Base-by-base conservation (phyloP, 2,888 invertebrate genomes). In the Erebia epiphron region DNA sequence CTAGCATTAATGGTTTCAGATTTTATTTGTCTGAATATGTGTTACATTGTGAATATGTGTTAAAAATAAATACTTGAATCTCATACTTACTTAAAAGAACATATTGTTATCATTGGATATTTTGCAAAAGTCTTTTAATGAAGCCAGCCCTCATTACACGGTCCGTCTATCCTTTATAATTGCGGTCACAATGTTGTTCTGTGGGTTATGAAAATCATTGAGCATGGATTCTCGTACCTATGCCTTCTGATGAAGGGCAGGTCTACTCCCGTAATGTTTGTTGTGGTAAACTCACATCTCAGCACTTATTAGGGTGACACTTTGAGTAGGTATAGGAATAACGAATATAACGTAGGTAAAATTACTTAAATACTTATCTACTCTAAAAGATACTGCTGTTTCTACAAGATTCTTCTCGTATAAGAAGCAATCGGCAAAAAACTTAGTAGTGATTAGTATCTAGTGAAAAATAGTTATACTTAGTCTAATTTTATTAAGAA, bases 61-160 rank as follows among this genome's bases (percentile, higher is more conserved):
- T 60, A 60, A 60, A 35, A 58, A 58, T 5, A 60, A n/a, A 43
- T 16, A 41, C 35, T 35, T 35, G 8, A 41, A 14, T 43, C 26
- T 13, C 56, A 56, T 56, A 21, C 56, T 54, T 9, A 41, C 11
- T 1, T 8, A 49, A 21, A 21, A 49, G 49, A 16, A 67, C 66
- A n/a, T n/a, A n/a, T 67, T 66, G 56, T 46, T 62, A 41, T 52
- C 62, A 70, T 50, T 50, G 52, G 21, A 41, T 18, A 54, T 50
- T 46, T 57, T 70, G 21, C 56, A 61, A 62, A 61, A 66, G 67
- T 35, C 70, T 66, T 66, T 64, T 71, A 71, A 73, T 73, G 66
- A 69, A 69, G 52, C 63, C 49, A 62, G 43, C 58, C 71, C 68
- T 73, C 67, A 73, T 71, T 73, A 67, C 67, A 58, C 65, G 73